A percentile compares a stretch with the other conserved stretches of the same genome.
These are phyloP conservation scores for Corvus hawaiiensis DNA, from an alignment of 2,113 vertebrate genomes.

Conservation along the genomic window DNA sequence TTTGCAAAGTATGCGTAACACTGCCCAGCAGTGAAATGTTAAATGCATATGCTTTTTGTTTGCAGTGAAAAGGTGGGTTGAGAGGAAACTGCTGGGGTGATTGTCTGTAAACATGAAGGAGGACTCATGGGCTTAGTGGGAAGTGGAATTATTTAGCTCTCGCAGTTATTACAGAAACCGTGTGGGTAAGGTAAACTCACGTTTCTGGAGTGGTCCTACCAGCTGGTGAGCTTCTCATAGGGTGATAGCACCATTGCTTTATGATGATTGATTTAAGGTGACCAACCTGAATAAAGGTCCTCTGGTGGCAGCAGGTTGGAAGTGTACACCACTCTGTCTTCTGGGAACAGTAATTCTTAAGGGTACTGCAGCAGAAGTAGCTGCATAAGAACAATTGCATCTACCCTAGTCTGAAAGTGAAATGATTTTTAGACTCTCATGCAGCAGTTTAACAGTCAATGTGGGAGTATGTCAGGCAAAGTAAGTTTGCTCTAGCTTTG, in stretches of 20 bases:
- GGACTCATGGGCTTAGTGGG: background rate
- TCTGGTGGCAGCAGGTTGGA: constrained; percentile 8
- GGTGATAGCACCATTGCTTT: background rate
- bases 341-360: background rate
- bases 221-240: background rate
- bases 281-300: background rate
- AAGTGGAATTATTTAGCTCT: background rate
- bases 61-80: background rate
- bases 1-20: background rate
- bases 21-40: background rate
- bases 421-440: background rate
- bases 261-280: background rate
- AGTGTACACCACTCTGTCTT: background rate
- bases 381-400: background rate
- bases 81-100: background rate
- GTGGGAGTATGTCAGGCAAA: constrained; percentile 16
- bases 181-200: background rate
- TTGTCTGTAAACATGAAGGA: background rate
- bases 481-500: background rate
- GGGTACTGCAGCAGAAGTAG: background rate
- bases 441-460: background rate
- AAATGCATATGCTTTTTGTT: background rate
- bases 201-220: background rate
- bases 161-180: background rate
- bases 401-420: background rate